A percentile compares a stretch with the other conserved stretches of the same genome.
Conservation (phyloP, 64 coral and sea anemone genomes). For the Actinia tenebrosa region DNA sequence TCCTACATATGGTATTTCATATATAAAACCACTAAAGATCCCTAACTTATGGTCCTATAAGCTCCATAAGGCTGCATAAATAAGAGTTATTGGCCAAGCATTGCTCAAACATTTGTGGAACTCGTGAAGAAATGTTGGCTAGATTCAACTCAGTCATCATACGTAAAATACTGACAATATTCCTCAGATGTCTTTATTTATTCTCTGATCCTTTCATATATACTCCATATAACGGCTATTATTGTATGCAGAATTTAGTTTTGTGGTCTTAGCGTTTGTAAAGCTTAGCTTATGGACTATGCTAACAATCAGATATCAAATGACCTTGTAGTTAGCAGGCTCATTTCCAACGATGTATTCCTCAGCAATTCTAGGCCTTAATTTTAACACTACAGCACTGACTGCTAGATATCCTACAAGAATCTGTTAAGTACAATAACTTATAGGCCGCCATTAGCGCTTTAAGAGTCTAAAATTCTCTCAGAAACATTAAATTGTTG, state of each 20-base stretch:
- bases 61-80: neutral
- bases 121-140: neutral
- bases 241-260: neutral
- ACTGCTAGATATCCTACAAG: neutral
- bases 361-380: neutral
- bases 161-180: neutral
- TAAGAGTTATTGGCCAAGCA: neutral
- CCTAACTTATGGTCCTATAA: neutral
- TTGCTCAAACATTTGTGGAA: constrained; percentile 14
- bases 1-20: constrained; percentile 28
- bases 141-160: neutral
- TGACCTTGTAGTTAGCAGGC: neutral
- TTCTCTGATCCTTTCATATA: neutral
- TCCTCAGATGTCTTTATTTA: neutral
- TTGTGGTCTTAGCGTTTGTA: neutral
- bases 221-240: neutral
- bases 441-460: neutral
- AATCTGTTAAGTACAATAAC: neutral
- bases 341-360: neutral
- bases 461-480: neutral
- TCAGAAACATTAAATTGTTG: neutral
- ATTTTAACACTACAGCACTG: neutral
- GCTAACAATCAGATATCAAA: constrained; percentile 11
- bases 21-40: constrained; percentile 16
- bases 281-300: neutral